phyloP scores from a whole-genome alignment of 2,113 vertebrate species.

The Eurypyga helias region DNA sequence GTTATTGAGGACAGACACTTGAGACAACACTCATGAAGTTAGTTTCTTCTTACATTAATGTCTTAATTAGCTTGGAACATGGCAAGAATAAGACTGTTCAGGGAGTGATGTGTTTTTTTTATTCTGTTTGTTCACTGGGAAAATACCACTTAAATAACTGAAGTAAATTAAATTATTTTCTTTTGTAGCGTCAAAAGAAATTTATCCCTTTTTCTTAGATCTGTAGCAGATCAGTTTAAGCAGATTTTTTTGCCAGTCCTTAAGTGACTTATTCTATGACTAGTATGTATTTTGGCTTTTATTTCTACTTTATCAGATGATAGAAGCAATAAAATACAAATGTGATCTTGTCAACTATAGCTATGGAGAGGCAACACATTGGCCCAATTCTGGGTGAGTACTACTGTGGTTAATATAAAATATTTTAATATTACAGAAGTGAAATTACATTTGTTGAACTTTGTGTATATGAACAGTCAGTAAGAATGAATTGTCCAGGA shows the following conservation, averaged over 20 bases:
- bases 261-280: not conserved
- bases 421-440: not conserved
- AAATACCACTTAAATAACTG: not conserved
- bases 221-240: not conserved
- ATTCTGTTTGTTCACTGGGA: not conserved
- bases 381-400: conserved; percentile 97
- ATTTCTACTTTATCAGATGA: conserved; percentile 85
- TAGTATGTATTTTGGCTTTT: conserved; percentile 1
- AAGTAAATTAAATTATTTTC: not conserved
- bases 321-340: conserved; percentile 97
- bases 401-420: not conserved
- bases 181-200: not conserved
- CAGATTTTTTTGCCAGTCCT: not conserved
- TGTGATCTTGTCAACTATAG: conserved; percentile 99
- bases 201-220: not conserved
- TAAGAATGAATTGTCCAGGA: not conserved
- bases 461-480: not conserved
- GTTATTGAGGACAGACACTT: not conserved
- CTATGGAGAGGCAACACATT: conserved; percentile 98
- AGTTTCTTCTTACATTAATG: not conserved
- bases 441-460: not conserved
- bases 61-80: not conserved
- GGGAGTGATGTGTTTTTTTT: not conserved
- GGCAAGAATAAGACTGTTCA: not conserved
- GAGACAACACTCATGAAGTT: not conserved